Evolutionary conservation across 2,888 invertebrate species (phyloP).

Genomic region (Caenorhabditis plicata): DNA sequence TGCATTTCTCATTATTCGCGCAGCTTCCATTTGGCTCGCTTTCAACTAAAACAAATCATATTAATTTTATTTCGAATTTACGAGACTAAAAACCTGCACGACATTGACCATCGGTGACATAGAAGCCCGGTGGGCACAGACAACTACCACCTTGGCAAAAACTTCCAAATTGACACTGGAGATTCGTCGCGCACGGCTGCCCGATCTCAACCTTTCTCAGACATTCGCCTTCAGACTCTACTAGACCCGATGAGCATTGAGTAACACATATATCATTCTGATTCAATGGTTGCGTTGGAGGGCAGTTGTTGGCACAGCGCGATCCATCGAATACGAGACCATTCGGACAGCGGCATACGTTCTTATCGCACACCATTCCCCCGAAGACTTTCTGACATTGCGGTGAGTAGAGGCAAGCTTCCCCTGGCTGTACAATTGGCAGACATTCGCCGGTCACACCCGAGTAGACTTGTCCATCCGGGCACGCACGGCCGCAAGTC

Average conservation of each 20-base stretch:
- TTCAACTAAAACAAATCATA: constrained; percentile 27
- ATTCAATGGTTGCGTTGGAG: constrained; percentile 44
- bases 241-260: constrained; percentile 57
- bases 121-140: constrained; percentile 35
- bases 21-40: constrained; percentile 43
- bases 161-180: constrained; percentile 62
- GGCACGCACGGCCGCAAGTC: constrained; percentile 62
- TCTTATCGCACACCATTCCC: constrained; percentile 61
- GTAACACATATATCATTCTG: constrained; percentile 56
- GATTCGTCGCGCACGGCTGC: constrained; percentile 56
- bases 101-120: constrained; percentile 19
- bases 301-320: constrained; percentile 46
- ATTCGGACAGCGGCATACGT: constrained; percentile 52
- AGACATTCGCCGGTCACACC: constrained; percentile 64
- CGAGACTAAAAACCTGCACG: constrained; percentile 10
- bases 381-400: constrained; percentile 61
- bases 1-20: constrained; percentile 48
- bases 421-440: constrained; percentile 64
- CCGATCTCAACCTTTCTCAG: constrained; percentile 57
- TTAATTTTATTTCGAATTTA: neutral
- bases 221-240: constrained; percentile 62
- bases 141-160: constrained; percentile 54
- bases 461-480: constrained; percentile 56
- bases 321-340: constrained; percentile 49
- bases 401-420: constrained; percentile 61